Evolutionary conservation across 2,113 vertebrate genomes (phyloP), one percentile per base, ranked within the genome.

Genomic region (Porphyrio hochstetteri): DNA sequence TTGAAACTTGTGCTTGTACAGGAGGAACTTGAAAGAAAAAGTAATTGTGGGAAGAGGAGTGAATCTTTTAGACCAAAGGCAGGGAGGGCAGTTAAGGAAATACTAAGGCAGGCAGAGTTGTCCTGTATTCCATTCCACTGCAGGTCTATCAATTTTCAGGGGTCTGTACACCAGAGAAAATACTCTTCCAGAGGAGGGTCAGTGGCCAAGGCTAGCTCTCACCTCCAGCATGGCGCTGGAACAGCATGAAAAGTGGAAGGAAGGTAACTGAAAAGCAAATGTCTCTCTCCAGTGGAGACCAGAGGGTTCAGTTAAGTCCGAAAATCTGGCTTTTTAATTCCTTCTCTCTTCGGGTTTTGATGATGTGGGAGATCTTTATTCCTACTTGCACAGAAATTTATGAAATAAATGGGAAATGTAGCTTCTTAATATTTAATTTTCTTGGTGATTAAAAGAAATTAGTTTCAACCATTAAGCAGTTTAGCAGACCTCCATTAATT

Each of bases 391-490:
- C 40, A 85, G 65, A 92, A 86, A 77, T 83, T 59, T 70, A 86
- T 83, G 36, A 95, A 86, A 65, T 83, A 75, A 88, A 80, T 42
- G 82, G 90, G 36, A 86, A 92, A 82, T 92, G 6, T 35, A 25
- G 19, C n/a, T 90, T 92, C 91, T 91, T 91, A 91, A 77, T 94
- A 79, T 93, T 96, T 84, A 59, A 94, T 96, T 85, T 92, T 36
- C 91, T 85, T 85, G 55, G 59, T 85, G 83, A 93, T 96, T 93
- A 87, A 79, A 92, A 72, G 25, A 85, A 93, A 93, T 91, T 82
- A 63, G 77, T 94, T 94, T 94, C 83, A 95, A 75, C 86, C 90
- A 82, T 68, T 95, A 88, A 93, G n/a, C 90, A 89, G 72, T 92
- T 95, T 60, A 95, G 74, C 48, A 87, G 63, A 70, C 36, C 67